These are phyloP conservation scores for Notiomystis cincta DNA, from an alignment of 2,113 vertebrate species.

Conservation along the genomic window DNA sequence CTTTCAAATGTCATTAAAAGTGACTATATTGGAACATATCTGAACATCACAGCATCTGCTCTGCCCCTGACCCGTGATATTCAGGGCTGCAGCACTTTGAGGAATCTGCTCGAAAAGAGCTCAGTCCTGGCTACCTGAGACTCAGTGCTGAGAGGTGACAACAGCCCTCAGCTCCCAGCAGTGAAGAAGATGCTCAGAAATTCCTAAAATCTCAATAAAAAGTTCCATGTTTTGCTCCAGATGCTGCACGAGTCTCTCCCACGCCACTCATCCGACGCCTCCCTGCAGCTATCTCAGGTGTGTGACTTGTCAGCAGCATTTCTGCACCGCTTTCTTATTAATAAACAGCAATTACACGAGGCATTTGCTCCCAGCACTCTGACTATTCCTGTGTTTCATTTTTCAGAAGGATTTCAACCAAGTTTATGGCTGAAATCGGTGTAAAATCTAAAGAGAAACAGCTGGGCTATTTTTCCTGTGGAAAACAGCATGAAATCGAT, in stretches of 20 bases:
- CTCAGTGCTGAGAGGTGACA: background rate
- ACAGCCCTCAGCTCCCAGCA: background rate
- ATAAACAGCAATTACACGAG: background rate
- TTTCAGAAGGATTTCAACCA: background rate
- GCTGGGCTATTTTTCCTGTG: background rate
- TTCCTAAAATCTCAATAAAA: background rate
- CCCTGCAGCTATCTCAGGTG: background rate
- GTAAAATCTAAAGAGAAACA: background rate
- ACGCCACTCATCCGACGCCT: accelerated
- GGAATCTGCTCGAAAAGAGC: background rate
- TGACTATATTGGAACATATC: background rate
- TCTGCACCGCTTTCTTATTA: background rate
- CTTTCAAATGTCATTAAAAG: constrained; percentile 41
- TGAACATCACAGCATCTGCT: constrained; percentile 3
- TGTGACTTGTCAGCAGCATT: background rate
- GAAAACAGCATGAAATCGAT: background rate
- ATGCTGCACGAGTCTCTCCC: background rate
- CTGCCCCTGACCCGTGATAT: background rate
- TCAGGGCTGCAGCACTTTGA: background rate
- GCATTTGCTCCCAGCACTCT: background rate
- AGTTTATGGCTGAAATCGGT: background rate
- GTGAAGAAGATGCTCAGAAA: background rate
- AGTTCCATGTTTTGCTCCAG: background rate
- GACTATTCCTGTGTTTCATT: background rate
- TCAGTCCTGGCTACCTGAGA: background rate